Conservation (phyloP, 2,797 vertebrate genomes). For the Kryptopterus vitreolus region DNA sequence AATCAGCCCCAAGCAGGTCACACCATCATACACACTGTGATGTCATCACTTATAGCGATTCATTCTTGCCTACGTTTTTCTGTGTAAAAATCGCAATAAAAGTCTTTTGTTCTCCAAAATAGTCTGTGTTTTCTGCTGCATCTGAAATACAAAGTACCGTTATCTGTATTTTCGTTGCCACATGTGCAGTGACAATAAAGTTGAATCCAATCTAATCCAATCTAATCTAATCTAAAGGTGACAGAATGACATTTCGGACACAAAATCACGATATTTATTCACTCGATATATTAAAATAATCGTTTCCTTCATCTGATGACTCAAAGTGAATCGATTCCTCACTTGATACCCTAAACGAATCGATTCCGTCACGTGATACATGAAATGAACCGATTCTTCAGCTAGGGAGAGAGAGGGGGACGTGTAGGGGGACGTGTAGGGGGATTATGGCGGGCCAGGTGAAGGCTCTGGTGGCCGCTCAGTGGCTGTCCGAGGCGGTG, state of each 20-base stretch:
- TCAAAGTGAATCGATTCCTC: too few relatives aligned
- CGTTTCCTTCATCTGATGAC: too few relatives aligned
- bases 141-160: neutral
- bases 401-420: too few relatives aligned
- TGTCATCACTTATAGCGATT: too few relatives aligned
- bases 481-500: slow-evolving; percentile 84
- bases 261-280: too few relatives aligned
- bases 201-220: too few relatives aligned
- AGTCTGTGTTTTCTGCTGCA: neutral
- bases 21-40: neutral
- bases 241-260: too few relatives aligned
- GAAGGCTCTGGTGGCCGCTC: slow-evolving; percentile 78
- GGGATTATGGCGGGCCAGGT: slow-evolving; percentile 80
- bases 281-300: neutral
- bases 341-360: neutral
- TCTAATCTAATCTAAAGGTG: too few relatives aligned
- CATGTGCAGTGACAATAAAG: too few relatives aligned
- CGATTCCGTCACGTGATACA: neutral
- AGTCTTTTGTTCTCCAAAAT: neutral
- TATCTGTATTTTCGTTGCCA: too few relatives aligned
- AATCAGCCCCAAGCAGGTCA: neutral
- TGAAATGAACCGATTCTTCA: neutral
- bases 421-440: neutral
- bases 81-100: slow-evolving; percentile 25
- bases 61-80: neutral